Conservation (phyloP, 2,113 vertebrate species). For the Tretioscincus oriximinensis region DNA sequence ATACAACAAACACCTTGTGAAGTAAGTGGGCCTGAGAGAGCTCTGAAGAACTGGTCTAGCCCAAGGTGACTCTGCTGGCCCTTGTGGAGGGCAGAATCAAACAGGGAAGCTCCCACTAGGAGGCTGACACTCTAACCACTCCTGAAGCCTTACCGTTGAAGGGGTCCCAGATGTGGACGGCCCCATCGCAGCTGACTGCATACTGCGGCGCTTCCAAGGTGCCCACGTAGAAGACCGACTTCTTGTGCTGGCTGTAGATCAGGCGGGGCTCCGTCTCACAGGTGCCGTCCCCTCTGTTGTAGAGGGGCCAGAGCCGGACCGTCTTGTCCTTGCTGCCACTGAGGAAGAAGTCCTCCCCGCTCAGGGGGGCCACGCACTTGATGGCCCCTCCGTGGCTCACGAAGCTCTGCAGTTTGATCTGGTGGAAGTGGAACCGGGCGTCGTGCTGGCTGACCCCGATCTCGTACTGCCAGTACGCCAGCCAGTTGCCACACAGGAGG, state of each 20-base stretch:
- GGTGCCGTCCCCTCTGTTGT: constrained; percentile 92
- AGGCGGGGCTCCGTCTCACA: constrained; percentile 82
- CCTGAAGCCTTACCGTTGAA: constrained; percentile 81
- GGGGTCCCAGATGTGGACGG: constrained; percentile 94
- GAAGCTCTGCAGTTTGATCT: constrained; percentile 95
- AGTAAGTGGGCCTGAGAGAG: too few relatives aligned
- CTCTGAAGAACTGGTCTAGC: too few relatives aligned
- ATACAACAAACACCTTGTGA: too few relatives aligned
- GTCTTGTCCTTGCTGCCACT: constrained; percentile 97
- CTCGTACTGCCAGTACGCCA: constrained; percentile 98
- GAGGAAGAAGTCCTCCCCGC: constrained; percentile 93
- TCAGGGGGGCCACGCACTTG: constrained; percentile 87
- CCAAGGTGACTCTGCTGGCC: too few relatives aligned
- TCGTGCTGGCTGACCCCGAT: constrained; percentile 94
- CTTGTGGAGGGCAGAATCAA: too few relatives aligned
- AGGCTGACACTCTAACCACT: too few relatives aligned
- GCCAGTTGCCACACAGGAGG: constrained; percentile 93
- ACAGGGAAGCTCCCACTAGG: too few relatives aligned
- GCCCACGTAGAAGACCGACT: constrained; percentile 89
- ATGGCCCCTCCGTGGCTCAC: constrained; percentile 87
- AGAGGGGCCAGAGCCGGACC: constrained; percentile 92
- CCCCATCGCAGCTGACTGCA: constrained; percentile 96
- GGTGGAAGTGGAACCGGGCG: constrained; percentile 94
- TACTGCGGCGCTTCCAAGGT: constrained; percentile 88
- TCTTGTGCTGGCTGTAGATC: constrained; percentile 86